A percentile compares a stretch with the other conserved stretches of the same genome.
These are phyloP conservation scores for Hemibates koningsi DNA, from an alignment of 2,113 vertebrate species.

Conservation along the genomic window DNA sequence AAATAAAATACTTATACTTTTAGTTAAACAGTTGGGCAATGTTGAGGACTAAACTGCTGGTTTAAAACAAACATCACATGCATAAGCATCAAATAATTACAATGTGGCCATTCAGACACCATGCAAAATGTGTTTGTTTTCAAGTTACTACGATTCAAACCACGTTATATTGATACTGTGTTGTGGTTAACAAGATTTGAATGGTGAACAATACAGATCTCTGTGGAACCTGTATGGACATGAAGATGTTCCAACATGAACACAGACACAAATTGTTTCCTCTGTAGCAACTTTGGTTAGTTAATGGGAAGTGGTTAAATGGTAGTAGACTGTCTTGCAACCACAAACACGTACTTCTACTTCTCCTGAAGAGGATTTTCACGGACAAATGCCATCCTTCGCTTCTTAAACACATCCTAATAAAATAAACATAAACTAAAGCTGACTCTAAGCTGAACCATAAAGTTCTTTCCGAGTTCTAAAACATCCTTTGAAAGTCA, in stretches of 20 bases:
- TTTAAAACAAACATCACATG: neutral
- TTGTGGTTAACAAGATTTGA: neutral
- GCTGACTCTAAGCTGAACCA: neutral
- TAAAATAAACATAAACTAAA: neutral
- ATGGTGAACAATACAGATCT: neutral
- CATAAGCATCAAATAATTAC: neutral
- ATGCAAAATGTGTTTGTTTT: neutral
- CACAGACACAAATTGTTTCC: neutral
- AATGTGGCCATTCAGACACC: neutral
- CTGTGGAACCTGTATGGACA: neutral
- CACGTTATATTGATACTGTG: accelerated
- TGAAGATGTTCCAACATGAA: neutral
- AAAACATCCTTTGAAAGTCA: neutral
- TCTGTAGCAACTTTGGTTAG: neutral
- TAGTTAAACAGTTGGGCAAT: neutral
- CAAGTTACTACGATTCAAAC: neutral
- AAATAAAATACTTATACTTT: neutral
- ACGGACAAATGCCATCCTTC: neutral
- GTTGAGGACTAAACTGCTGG: neutral
- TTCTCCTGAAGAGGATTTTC: neutral
- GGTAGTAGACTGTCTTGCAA: neutral
- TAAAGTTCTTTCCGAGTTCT: neutral
- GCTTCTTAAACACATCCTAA: neutral
- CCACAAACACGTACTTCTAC: neutral
- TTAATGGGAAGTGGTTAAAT: neutral